Evolutionary conservation across 2,888 invertebrate genomes (phyloP).

Genomic region (Panorpa germanica): DNA sequence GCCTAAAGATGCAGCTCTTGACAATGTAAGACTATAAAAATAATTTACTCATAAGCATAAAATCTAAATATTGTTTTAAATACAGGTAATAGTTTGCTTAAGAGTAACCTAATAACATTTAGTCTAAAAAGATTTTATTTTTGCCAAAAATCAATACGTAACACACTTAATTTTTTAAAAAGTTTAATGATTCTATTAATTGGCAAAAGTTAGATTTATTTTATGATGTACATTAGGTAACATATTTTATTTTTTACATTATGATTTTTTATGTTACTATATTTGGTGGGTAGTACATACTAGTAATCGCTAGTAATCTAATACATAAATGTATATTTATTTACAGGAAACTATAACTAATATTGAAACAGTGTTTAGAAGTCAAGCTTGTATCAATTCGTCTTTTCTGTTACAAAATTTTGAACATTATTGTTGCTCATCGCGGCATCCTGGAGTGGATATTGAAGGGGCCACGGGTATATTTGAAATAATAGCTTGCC

Average conservation of each 20-base stretch:
- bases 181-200: too few species aligned
- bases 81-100: too few species aligned
- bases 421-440: conserved; percentile 59
- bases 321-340: conserved; percentile 5
- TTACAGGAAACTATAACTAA: conserved; percentile 42
- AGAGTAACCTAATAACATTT: too few species aligned
- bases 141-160: too few species aligned
- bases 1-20: conserved; percentile 41
- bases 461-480: conserved; percentile 41
- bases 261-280: conserved; percentile 5
- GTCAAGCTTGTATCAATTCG: conserved; percentile 69
- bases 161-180: too few species aligned
- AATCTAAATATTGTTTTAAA: too few species aligned
- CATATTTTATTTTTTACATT: too few species aligned
- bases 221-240: too few species aligned
- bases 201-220: too few species aligned
- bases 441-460: conserved; percentile 66
- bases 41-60: too few species aligned
- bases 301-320: conserved; percentile 2
- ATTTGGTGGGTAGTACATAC: neutral
- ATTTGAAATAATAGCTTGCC: conserved; percentile 48
- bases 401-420: conserved; percentile 59
- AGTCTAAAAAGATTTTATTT: too few species aligned
- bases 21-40: conserved; percentile 27
- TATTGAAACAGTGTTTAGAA: conserved; percentile 71